Base-by-base conservation (phyloP, 2,888 invertebrate genomes). In the Orthosia cruda region DNA sequence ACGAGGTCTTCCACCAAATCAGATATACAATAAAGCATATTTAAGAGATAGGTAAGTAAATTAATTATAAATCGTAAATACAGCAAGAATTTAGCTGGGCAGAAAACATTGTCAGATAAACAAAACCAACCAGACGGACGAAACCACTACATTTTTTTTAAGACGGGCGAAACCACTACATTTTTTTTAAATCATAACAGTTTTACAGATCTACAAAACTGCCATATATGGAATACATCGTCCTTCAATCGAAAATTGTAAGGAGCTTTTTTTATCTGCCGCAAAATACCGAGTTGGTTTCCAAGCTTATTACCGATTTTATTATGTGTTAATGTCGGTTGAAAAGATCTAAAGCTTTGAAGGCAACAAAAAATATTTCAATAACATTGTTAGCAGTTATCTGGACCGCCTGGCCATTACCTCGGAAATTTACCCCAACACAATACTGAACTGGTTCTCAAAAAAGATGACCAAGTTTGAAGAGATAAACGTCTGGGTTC, bases 381-480 rank as follows among this genome's bases (percentile, higher is more conserved):
- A 87, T 87, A 87, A 87, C 86, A 87, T 86, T 87, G 87, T 88
- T 85, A 87, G 78, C 76, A 65, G 80, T 85, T 86, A 87, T 88
- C 87, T 83, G 85, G 84, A 85, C 89, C 85, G 67, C 82, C 78
- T 71, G 80, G 71, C 78, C 80, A 90, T 90, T 89, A 88, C 80
- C 68, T 68, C 70, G 71, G 80, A 70, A 89, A 87, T 89, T 87
- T 89, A 86, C 71, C 71, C 70, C 75, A 74, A 78, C 84, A 85
- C 85, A 87, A 76, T 81, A 88, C 84, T 77, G 78, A 84, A 83
- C 71, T 71, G 75, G 81, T 84, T 86, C 76, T 80, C 57, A 77
- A 85, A 87, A 88, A 80, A 69, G 26, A 71, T 67, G 59, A 67
- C n/a, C 47, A 77, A 72, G 71, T 68, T 59, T 32, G 55, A 47